Percentiles rank a stretch among this genome's conserved stretches.
These are phyloP conservation scores for Elaeidobius kamerunicus DNA, from an alignment of 2,888 invertebrate species.

Conservation along the genomic window DNA sequence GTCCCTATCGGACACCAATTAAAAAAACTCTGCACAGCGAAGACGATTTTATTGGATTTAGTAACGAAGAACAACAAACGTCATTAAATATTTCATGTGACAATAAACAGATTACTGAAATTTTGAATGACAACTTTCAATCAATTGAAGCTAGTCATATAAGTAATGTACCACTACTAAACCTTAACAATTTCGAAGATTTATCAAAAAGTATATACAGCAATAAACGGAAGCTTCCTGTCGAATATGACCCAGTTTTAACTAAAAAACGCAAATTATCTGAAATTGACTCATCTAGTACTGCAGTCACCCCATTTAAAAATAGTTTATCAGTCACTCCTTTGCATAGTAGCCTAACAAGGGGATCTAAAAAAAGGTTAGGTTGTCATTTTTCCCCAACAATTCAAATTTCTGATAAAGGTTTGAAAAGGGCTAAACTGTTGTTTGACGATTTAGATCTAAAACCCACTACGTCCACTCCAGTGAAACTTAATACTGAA, in stretches of 20 bases:
- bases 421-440: conserved; percentile 39
- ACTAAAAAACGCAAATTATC: conserved; percentile 19
- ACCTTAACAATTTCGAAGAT: not conserved
- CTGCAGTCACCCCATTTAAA: not conserved
- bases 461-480: conserved; percentile 19
- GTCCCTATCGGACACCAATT: conserved; percentile 5
- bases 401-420: conserved; percentile 40
- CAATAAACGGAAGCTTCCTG: not conserved
- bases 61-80: conserved; percentile 9
- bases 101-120: conserved; percentile 1
- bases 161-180: not conserved
- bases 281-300: conserved; percentile 11
- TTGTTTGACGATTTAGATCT: conserved; percentile 36
- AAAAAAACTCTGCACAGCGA: not conserved
- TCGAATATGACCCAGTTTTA: not conserved
- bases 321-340: not conserved
- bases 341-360: conserved; percentile 4
- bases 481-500: conserved; percentile 9
- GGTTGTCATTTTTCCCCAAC: conserved; percentile 41
- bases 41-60: conserved; percentile 14
- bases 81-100: conserved; percentile 2
- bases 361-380: conserved; percentile 36
- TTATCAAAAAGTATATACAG: conserved; percentile 5
- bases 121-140: conserved; percentile 3
- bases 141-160: not conserved